Conservation (phyloP, 2,888 invertebrate genomes). For the Plutella xylostella region DNA sequence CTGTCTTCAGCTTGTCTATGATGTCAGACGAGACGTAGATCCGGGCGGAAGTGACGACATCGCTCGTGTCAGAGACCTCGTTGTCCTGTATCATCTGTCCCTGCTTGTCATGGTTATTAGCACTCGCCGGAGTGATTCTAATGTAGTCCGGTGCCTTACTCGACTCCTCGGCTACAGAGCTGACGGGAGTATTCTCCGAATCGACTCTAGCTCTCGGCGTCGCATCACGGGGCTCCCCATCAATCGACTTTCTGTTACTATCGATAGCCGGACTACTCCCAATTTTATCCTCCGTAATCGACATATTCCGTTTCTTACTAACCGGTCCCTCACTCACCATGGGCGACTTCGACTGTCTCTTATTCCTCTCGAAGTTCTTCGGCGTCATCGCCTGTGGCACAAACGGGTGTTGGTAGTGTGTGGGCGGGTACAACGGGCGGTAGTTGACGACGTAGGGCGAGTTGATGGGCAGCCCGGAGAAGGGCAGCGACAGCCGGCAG, state of each 20-base stretch:
- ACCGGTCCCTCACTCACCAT: conserved; percentile 35
- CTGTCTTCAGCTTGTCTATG: conserved; percentile 50
- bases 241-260: too few relatives aligned
- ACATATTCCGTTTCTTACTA: conserved; percentile 38
- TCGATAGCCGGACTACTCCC: conserved; percentile 18
- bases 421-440: conserved; percentile 29
- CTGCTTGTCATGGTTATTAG: conserved; percentile 43
- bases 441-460: conserved; percentile 47
- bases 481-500: conserved; percentile 45
- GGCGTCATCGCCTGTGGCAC: conserved; percentile 15
- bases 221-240: conserved; percentile 15
- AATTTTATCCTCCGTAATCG: conserved; percentile 23
- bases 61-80: conserved; percentile 57
- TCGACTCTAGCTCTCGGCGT: conserved; percentile 23
- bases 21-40: conserved; percentile 62
- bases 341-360: conserved; percentile 53
- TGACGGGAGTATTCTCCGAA: too few relatives aligned
- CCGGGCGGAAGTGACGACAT: conserved; percentile 49
- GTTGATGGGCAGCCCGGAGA: conserved; percentile 49
- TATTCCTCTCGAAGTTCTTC: conserved; percentile 24
- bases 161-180: too few relatives aligned
- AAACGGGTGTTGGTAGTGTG: conserved; percentile 19
- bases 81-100: conserved; percentile 59
- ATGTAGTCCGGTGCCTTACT: conserved; percentile 39
- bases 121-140: conserved; percentile 34